Conservation (phyloP, 2,888 invertebrate species). For the Metellina segmentata region DNA sequence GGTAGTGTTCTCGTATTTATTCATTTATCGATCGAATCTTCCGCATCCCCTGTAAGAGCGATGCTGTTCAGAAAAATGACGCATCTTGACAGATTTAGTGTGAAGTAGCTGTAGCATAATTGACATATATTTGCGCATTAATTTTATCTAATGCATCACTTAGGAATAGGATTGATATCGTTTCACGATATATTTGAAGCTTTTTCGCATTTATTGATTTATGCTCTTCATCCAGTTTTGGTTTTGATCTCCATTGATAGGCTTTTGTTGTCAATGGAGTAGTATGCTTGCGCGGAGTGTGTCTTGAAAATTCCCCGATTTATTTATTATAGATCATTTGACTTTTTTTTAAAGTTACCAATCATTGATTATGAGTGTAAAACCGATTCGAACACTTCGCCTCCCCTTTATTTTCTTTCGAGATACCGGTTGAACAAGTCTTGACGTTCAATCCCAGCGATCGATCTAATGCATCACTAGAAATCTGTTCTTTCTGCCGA, state of each 20-base stretch:
- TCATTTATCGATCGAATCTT: conserved; percentile 42
- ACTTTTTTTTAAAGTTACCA: too few relatives aligned
- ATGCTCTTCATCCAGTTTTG: not conserved
- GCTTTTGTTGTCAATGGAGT: not conserved
- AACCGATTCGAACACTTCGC: too few relatives aligned
- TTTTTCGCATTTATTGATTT: not conserved
- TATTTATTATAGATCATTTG: too few relatives aligned
- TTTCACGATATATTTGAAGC: not conserved
- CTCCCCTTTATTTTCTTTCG: too few relatives aligned
- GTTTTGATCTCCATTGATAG: not conserved
- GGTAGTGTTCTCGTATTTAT: not conserved
- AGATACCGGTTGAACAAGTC: too few relatives aligned
- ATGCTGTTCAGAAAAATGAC: conserved; percentile 38
- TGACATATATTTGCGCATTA: not conserved
- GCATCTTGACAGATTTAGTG: conserved; percentile 34
- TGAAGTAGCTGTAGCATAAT: not conserved
- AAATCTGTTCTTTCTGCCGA: too few relatives aligned
- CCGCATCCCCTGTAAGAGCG: conserved; percentile 23
- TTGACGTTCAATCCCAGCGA: too few relatives aligned
- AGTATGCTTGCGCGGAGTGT: not conserved
- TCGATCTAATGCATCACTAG: too few relatives aligned
- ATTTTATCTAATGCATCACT: not conserved
- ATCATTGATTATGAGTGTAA: too few relatives aligned
- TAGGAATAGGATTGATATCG: not conserved
- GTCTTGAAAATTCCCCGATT: not conserved